Base-by-base conservation (phyloP, 92 coral and sea anemone genomes). In the Siderastrea radians region DNA sequence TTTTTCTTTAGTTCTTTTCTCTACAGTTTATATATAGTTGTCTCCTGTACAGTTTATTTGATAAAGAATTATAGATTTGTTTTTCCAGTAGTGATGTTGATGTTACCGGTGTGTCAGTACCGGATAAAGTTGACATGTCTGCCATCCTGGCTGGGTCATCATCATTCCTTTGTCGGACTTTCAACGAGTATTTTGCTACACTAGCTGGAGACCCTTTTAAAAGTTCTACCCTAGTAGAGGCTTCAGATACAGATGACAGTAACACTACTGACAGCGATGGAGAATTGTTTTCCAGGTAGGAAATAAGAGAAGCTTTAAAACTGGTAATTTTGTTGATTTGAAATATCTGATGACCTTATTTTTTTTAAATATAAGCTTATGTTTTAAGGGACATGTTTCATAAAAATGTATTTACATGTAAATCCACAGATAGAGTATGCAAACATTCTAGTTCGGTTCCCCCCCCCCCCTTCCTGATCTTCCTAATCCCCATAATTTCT, bases 141-240 rank as follows among this genome's bases (percentile, higher is more conserved):
- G 69, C 69, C 69, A 64, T 64, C 69, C 43, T 64, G 69, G 69
- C 69, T 3, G 4, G 69, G 69, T 64, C 69, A 64, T 64, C 69
- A 13, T 64, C 69, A 64, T 17, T 64, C 38, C 10, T 19, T 64
- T 64, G 69, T 64, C 6, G 69, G 10, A 64, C 19, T 64, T 14
- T 64, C 69, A 64, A 64, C 43, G 3, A 64, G 69, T 15, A 64
- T 64, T 64, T 64, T 64, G 69, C 69, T 64, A 64, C 69, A 64
- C 43, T 64, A 64, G 19, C 17, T 19, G 69, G 69, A 12, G 69
- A 64, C 13, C 69, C 69, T 64, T 64, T 64, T 64, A 64, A 64
- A 64, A 64, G 43, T 64, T 64, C 69, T 19, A 64, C 69, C 43
- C 69, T 64, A 64, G 69, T 64, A 64, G 69, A 17, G 69, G 69